Evolutionary conservation across 1,140 invertebrate genomes (phyloP).

Genomic region (Calycopis cecrops): DNA sequence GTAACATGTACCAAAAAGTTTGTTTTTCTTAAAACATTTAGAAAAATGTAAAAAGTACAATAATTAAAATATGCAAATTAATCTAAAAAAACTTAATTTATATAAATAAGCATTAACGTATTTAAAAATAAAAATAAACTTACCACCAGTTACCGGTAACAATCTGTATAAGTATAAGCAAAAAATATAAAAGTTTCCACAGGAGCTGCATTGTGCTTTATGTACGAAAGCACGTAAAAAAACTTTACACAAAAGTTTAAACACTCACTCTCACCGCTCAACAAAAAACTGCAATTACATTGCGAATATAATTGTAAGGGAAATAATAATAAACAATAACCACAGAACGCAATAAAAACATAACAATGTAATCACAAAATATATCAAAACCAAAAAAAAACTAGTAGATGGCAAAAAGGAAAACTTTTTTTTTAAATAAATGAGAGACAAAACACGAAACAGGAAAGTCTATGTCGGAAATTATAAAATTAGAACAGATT

Average conservation of each 20-base stretch:
- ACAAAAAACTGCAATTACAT: conserved; percentile 42
- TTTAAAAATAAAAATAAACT: conserved; percentile 31
- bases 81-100: too few species aligned
- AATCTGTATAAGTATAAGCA: conserved; percentile 50
- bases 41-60: too few species aligned
- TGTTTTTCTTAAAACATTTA: too few species aligned
- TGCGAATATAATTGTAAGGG: conserved; percentile 37
- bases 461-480: conserved; percentile 28
- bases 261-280: conserved; percentile 48
- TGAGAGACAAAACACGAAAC: conserved; percentile 37
- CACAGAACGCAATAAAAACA: conserved; percentile 43
- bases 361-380: conserved; percentile 47
- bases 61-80: too few species aligned
- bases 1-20: too few species aligned
- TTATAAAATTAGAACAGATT: conserved; percentile 38
- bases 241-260: conserved; percentile 40
- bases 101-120: too few species aligned
- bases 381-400: conserved; percentile 37
- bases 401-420: conserved; percentile 26
- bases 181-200: conserved; percentile 58
- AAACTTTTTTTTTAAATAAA: conserved; percentile 36
- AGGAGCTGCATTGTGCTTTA: conserved; percentile 55
- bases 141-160: conserved; percentile 64
- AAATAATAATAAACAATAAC: conserved; percentile 45
- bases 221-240: conserved; percentile 36